These are phyloP conservation scores for Boleophthalmus pectinirostris DNA, from an alignment of 2,113 vertebrate genomes.

Conservation along the genomic window DNA sequence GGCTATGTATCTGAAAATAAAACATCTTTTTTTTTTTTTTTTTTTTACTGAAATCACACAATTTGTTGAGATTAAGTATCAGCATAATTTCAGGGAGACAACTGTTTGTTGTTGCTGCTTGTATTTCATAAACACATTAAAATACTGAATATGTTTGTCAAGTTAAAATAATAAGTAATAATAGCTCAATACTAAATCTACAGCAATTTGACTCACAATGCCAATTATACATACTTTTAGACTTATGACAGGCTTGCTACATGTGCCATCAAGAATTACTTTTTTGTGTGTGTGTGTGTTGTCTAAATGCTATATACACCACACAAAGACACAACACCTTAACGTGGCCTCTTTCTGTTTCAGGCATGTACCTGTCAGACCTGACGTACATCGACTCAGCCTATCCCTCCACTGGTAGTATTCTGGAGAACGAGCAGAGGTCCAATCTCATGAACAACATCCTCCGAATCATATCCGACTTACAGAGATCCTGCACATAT, in stretches of 20 bases:
- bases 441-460: slow-evolving; percentile 99
- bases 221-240: too few species aligned
- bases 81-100: neutral
- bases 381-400: slow-evolving; percentile 98
- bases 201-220: too few species aligned
- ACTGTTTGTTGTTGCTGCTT: neutral
- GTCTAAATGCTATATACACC: neutral
- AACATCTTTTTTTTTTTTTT: neutral
- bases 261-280: too few species aligned
- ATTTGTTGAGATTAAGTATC: neutral
- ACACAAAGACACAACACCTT: neutral
- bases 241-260: too few species aligned
- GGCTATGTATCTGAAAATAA: neutral
- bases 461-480: slow-evolving; percentile 96
- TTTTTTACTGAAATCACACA: neutral
- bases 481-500: slow-evolving; percentile 96
- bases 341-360: slow-evolving; percentile 34
- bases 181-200: too few species aligned
- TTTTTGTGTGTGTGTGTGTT: neutral
- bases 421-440: slow-evolving; percentile 96
- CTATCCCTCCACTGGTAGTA: slow-evolving; percentile 97
- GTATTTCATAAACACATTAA: neutral
- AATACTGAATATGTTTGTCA: too few species aligned
- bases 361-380: slow-evolving; percentile 98
- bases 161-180: too few species aligned